Base-by-base conservation (phyloP, 2,888 invertebrate genomes). In the Frankliniella intonsa region DNA sequence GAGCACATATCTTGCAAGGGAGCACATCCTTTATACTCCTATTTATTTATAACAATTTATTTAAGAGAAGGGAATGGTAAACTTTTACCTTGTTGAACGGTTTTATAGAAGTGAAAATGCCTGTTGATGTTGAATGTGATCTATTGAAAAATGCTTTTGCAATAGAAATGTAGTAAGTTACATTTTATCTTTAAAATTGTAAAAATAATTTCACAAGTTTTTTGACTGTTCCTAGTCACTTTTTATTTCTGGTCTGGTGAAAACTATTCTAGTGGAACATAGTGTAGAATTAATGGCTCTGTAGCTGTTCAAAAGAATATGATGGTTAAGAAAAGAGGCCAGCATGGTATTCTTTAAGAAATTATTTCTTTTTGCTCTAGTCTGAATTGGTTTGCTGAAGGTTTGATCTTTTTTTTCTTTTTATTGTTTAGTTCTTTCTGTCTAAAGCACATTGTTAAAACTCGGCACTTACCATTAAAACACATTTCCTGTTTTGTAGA, bases 361-460 rank as follows among this genome's bases (percentile, higher is more conserved):
- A 80, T 81, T 81, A 22, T 81, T 81, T 55, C 19, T 80, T 80
- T 80, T 80, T 11, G 17, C 55, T 55, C 69, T 76, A 76, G 69
- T 76, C 69, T 22, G 12, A 22, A 76, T 76, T 76, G 17, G 19
- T n/a, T 62, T 17, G n/a, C 8, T 62, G 19, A 62, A 62, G 62
- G 62, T 14, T 25, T 22, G 25, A 25, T 11, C 22, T 49, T 80
- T 80, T 81, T 81, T 50, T 25, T 3, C 10, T 81, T 55, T 27
- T 62, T 81, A 14, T 51, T 81, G 11, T 38, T 49, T 80, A n/a
- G 19, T 27, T 80, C 38, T 80, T 80, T 81, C 51, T 81, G 27
- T 81, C 51, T n/a, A 80, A 38, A 80, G 51, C 50, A 50, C 19
- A 19, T n/a, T 80, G 50, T 50, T 51, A 22, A 51, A 11, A 22